phyloP scores from a whole-genome alignment of 2,888 invertebrate species.

The Hofmannophila pseudospretella region DNA sequence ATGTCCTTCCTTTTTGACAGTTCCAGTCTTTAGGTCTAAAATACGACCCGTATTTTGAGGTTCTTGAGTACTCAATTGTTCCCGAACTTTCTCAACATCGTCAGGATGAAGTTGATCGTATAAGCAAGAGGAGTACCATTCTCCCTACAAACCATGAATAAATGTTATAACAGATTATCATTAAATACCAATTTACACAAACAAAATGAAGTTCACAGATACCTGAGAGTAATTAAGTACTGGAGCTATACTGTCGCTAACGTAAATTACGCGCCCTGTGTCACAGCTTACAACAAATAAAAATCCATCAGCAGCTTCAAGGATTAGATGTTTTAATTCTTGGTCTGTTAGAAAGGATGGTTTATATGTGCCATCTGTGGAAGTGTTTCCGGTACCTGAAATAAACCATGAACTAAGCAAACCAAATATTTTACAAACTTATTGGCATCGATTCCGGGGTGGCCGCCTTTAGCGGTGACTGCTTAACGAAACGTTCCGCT shows the following conservation, averaged over 20 bases:
- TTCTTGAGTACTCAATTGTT: constrained; percentile 98
- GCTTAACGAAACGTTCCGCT: no score
- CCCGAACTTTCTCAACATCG: constrained; percentile 97
- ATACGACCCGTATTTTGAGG: constrained; percentile 97
- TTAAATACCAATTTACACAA: not conserved
- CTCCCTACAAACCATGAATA: constrained; percentile 79
- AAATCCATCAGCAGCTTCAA: constrained; percentile 99
- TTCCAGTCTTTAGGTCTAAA: constrained; percentile 98
- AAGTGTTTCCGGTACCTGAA: constrained; percentile 96
- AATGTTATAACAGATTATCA: not conserved
- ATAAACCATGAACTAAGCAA: constrained; percentile 12
- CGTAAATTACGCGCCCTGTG: constrained; percentile 97
- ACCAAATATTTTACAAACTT: not conserved
- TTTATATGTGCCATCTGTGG: constrained; percentile 96
- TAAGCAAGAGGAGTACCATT: constrained; percentile 97
- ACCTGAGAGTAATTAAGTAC: constrained; percentile 97
- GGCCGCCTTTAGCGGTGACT: no score
- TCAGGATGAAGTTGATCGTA: constrained; percentile 99
- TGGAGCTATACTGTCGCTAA: constrained; percentile 98
- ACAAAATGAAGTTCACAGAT: constrained; percentile 9
- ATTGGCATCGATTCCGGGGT: no score
- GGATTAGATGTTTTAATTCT: constrained; percentile 97
- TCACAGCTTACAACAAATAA: constrained; percentile 97
- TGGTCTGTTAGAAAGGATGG: constrained; percentile 99
- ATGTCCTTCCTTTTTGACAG: constrained; percentile 99